These are phyloP conservation scores for Montipora capricornis DNA, from an alignment of 64 coral and sea anemone genomes.

Conservation along the genomic window DNA sequence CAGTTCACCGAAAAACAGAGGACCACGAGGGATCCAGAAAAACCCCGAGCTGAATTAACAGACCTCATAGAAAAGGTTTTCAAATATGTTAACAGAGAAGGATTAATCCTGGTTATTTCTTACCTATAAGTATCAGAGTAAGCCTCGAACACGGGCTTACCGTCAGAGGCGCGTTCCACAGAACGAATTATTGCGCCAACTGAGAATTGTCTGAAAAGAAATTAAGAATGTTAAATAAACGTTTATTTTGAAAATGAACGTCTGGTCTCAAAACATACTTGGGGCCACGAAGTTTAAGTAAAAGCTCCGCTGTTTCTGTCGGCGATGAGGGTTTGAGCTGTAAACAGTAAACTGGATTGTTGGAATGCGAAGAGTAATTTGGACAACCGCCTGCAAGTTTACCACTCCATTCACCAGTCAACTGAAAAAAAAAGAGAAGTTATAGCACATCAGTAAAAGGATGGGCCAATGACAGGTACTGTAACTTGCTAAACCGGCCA, in stretches of 20 bases:
- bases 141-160: slow-evolving; percentile 82
- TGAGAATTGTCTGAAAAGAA: slow-evolving; percentile 80
- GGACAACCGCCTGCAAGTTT: slow-evolving; percentile 90
- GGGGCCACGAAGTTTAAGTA: slow-evolving; percentile 92
- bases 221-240: neutral
- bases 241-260: neutral
- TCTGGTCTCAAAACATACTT: slow-evolving; percentile 64
- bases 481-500: neutral
- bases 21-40: too few relatives aligned
- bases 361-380: slow-evolving; percentile 83
- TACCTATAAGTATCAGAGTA: slow-evolving; percentile 95
- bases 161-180: slow-evolving; percentile 55
- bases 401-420: slow-evolving; percentile 87
- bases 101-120: neutral
- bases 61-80: too few relatives aligned
- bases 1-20: too few relatives aligned
- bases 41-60: too few relatives aligned
- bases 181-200: slow-evolving; percentile 86
- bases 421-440: slow-evolving; percentile 18
- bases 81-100: too few relatives aligned
- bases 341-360: slow-evolving; percentile 85
- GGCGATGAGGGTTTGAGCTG: slow-evolving; percentile 68
- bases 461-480: neutral
- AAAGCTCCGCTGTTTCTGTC: slow-evolving; percentile 75
- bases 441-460: neutral